Conservation (phyloP, 2,113 vertebrate genomes). For the Gnathonemus longibarbis region DNA sequence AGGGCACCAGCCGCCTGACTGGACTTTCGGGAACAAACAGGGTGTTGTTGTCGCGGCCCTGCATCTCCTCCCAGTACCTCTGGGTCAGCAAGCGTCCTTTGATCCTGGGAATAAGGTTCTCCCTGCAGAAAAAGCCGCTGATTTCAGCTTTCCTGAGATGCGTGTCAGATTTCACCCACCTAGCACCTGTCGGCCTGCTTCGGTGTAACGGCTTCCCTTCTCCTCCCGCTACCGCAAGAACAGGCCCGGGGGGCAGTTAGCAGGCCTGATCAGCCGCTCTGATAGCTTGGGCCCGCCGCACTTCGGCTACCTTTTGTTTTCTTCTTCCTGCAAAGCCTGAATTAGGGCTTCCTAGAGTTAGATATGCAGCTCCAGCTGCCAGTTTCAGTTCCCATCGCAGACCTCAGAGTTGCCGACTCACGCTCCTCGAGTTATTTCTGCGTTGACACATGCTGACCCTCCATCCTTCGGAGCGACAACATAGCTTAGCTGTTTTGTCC, state of each 20-base stretch:
- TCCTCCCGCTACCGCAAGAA: background rate
- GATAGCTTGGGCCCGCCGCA: background rate
- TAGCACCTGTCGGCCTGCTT: constrained; percentile 2
- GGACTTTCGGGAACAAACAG: background rate
- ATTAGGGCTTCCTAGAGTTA: background rate
- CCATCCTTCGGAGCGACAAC: too few relatives aligned
- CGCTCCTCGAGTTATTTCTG: background rate
- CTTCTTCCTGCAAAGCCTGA: background rate
- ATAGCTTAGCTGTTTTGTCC: background rate
- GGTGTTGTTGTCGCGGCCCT: background rate
- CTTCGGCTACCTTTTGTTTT: background rate
- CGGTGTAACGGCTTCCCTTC: background rate
- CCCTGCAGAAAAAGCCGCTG: constrained; percentile 6
- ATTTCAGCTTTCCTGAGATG: background rate
- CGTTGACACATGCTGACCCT: background rate
- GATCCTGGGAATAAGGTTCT: background rate
- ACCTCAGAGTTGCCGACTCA: background rate
- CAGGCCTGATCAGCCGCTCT: background rate
- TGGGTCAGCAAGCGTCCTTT: background rate
- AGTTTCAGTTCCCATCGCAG: background rate
- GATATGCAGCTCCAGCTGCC: background rate
- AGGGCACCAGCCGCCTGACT: background rate
- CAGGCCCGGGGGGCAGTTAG: background rate
- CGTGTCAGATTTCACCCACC: constrained; percentile 19
- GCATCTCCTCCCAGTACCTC: background rate